phyloP scores from a whole-genome alignment of 2,888 invertebrate species.

The Desoria tigrina region DNA sequence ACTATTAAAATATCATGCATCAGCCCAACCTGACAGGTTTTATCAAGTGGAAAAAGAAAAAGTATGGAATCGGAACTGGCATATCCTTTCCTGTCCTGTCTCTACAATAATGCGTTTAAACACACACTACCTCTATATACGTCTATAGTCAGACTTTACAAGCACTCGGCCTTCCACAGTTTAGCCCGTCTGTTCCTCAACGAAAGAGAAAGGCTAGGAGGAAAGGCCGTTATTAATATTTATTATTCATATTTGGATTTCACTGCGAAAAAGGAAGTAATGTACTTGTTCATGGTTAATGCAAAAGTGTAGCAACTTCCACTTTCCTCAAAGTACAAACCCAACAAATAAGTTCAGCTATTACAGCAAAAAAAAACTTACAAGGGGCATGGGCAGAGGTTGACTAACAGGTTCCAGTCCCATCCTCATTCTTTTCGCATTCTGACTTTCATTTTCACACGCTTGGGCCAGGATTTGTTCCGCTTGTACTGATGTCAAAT shows the following conservation, averaged over 20 bases:
- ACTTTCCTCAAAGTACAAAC: neutral
- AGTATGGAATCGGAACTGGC: neutral
- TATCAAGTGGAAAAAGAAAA: constrained; percentile 10
- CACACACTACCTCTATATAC: too few species aligned
- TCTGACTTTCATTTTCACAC: constrained; percentile 95
- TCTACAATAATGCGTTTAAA: too few species aligned
- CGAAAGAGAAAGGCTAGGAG: constrained; percentile 1
- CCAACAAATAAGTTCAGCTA: constrained; percentile 2
- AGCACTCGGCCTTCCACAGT: too few species aligned
- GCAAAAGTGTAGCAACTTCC: constrained; percentile 3
- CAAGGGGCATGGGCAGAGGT: constrained; percentile 72
- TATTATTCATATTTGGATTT: constrained; percentile 11
- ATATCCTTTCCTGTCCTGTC: too few species aligned
- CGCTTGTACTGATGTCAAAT: constrained; percentile 93
- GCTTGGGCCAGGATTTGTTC: constrained; percentile 94
- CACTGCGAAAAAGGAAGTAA: neutral
- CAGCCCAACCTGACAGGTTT: neutral
- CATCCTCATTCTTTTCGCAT: constrained; percentile 94
- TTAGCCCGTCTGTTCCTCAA: too few species aligned
- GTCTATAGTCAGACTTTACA: too few species aligned
- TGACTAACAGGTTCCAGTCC: constrained; percentile 93
- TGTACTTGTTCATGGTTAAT: constrained; percentile 12
- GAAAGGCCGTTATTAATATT: constrained; percentile 10
- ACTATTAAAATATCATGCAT: neutral
- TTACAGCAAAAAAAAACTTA: constrained; percentile 60